Conservation (phyloP, 2,888 invertebrate genomes). For the Acheta domesticus region DNA sequence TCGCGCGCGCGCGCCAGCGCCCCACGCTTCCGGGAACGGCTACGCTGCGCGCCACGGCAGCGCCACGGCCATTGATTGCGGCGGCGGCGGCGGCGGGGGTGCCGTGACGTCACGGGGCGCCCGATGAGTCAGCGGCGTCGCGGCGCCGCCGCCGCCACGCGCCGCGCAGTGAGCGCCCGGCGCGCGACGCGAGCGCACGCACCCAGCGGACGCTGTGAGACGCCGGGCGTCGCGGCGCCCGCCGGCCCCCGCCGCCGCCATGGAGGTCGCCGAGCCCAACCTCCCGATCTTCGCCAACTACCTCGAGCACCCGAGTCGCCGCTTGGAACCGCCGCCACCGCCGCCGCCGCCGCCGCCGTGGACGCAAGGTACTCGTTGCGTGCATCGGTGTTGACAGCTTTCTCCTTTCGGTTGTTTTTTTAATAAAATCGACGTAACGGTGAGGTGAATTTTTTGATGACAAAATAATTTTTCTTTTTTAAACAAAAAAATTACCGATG, state of each 20-base stretch:
- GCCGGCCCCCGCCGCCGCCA: not conserved
- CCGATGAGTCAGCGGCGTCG: slow-evolving; percentile 7
- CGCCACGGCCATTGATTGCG: not conserved
- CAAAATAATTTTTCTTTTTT: too few relatives aligned
- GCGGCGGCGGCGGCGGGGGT: not conserved
- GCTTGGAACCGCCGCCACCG: not conserved
- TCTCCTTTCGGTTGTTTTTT: too few relatives aligned
- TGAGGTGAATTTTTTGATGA: too few relatives aligned
- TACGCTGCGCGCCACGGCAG: not conserved
- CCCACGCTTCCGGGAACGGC: not conserved
- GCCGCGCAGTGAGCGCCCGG: slow-evolving; percentile 1
- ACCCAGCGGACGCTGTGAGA: not conserved
- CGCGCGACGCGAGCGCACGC: not conserved
- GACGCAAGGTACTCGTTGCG: not conserved
- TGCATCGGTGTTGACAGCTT: too few relatives aligned
- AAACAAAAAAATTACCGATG: too few relatives aligned
- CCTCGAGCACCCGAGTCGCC: not conserved
- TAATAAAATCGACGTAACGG: too few relatives aligned
- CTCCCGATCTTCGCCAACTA: not conserved
- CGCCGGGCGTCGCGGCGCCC: not conserved
- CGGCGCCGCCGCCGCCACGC: slow-evolving; percentile 6
- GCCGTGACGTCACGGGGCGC: slow-evolving; percentile 18
- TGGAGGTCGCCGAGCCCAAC: not conserved
- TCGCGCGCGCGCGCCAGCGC: too few relatives aligned
- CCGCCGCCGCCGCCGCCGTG: not conserved